These are phyloP conservation scores for Endotricha flammealis DNA, from an alignment of 2,888 invertebrate genomes.

Conservation along the genomic window DNA sequence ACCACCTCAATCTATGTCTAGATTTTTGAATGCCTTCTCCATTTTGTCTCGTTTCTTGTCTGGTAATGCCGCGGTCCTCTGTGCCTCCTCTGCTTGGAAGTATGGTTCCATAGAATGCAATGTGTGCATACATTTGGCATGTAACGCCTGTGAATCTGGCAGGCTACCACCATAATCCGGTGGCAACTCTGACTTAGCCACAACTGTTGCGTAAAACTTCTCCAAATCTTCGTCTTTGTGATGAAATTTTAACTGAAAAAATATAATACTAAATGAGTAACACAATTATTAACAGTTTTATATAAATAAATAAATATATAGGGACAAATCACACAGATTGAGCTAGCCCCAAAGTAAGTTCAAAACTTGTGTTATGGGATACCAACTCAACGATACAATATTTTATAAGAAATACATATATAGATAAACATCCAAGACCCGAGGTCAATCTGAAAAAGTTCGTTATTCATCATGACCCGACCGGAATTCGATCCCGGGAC, in stretches of 20 bases:
- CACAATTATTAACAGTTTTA: neutral
- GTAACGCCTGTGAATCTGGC: slow-evolving; percentile 62
- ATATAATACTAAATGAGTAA: too few species aligned
- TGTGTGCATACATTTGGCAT: slow-evolving; percentile 59
- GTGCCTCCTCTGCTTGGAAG: slow-evolving; percentile 63
- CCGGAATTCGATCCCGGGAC: too few species aligned
- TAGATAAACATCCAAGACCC: too few species aligned
- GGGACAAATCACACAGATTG: too few species aligned
- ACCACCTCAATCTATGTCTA: slow-evolving; percentile 81
- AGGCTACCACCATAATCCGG: slow-evolving; percentile 80
- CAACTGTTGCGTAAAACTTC: slow-evolving; percentile 71
- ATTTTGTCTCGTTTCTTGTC: slow-evolving; percentile 69
- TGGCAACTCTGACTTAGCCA: slow-evolving; percentile 78
- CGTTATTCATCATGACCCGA: too few species aligned
- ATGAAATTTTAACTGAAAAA: slow-evolving; percentile 80
- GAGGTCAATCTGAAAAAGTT: too few species aligned
- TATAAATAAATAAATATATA: neutral
- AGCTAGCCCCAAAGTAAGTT: too few species aligned
- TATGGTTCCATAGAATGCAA: slow-evolving; percentile 50
- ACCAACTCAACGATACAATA: too few species aligned
- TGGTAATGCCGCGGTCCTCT: slow-evolving; percentile 54
- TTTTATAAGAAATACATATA: too few species aligned
- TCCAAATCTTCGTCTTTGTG: slow-evolving; percentile 73
- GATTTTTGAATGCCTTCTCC: slow-evolving; percentile 83
- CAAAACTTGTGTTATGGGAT: too few species aligned